Evolutionary conservation across 2,888 invertebrate genomes (phyloP).

Genomic region (Anaspis maculata): DNA sequence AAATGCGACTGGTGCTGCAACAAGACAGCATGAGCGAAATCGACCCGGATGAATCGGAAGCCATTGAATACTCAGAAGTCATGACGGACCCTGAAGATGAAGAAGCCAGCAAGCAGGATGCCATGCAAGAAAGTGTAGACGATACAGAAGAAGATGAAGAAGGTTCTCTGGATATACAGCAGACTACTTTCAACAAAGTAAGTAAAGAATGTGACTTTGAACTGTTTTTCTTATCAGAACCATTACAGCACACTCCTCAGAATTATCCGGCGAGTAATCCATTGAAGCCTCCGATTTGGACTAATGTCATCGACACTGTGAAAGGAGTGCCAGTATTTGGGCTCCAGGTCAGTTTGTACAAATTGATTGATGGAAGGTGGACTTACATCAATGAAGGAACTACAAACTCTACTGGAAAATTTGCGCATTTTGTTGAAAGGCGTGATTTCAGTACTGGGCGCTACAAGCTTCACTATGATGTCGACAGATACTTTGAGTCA

Average conservation of each 20-base stretch:
- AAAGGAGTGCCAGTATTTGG: constrained; percentile 59
- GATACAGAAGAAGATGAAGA: constrained; percentile 21
- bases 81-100: no score
- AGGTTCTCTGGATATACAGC: constrained; percentile 8
- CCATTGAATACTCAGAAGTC: no score
- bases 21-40: no score
- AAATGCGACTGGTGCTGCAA: no score
- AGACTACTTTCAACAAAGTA: constrained; percentile 5
- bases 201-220: background rate
- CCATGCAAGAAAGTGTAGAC: constrained; percentile 13
- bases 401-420: constrained; percentile 61
- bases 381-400: constrained; percentile 53
- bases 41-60: no score
- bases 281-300: constrained; percentile 51
- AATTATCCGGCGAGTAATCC: constrained; percentile 7
- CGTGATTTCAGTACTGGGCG: constrained; percentile 56
- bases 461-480: constrained; percentile 69
- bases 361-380: constrained; percentile 58
- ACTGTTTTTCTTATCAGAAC: constrained; percentile 1
- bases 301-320: constrained; percentile 67
- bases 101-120: no score
- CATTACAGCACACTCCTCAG: no score
- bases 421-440: constrained; percentile 52
- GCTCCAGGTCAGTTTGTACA: constrained; percentile 59
- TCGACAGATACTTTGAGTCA: constrained; percentile 59